Base-by-base conservation (phyloP, 1,140 invertebrate genomes). In the Nephila pilipes region DNA sequence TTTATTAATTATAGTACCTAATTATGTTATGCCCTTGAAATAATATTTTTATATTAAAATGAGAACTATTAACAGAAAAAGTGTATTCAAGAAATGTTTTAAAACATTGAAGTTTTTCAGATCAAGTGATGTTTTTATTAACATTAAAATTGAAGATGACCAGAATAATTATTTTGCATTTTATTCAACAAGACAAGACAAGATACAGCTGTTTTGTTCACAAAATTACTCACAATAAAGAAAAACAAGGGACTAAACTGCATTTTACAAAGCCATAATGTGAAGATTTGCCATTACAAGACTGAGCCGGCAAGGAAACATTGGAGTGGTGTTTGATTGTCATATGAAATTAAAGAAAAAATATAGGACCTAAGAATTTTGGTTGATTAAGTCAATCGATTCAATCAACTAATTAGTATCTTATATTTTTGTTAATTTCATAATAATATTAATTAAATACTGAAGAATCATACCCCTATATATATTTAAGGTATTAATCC, bases 371-470 rank as follows among this genome's bases (percentile, higher is more conserved):
- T 81, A 10, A n/a, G n/a, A 29, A 69, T 3, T 75, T 32, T 81
- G 38, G 20, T 12, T 81, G 18, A n/a, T 22, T 20, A 46, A 1
- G n/a, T n/a, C n/a, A n/a, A 22, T 22, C 5, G 32, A 81, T 10
- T 46, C 46, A 6, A 10, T n/a, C 36, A 29, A 65, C 29, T 75
- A n/a, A n/a, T 32, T 79, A 79, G 32, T 79, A 10, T 81, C 79
- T 36, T 81, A 81, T n/a, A 81, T 81, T 81, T 69, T 81, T 38
- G 36, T 54, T 46, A 54, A 81, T 46, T 87, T 87, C 85, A 65
- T 87, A 38, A 58, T 25, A 4, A 69, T 69, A 18, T 69, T 16
- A 69, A 10, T 69, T 14, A 29, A 69, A 69, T 16, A 32, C 25
- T 16, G 16, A 69, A 36, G 29, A 69, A 10, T 32, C 16, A 60